Conservation (phyloP, 2,113 vertebrate species). For the Podocnemis expansa region DNA sequence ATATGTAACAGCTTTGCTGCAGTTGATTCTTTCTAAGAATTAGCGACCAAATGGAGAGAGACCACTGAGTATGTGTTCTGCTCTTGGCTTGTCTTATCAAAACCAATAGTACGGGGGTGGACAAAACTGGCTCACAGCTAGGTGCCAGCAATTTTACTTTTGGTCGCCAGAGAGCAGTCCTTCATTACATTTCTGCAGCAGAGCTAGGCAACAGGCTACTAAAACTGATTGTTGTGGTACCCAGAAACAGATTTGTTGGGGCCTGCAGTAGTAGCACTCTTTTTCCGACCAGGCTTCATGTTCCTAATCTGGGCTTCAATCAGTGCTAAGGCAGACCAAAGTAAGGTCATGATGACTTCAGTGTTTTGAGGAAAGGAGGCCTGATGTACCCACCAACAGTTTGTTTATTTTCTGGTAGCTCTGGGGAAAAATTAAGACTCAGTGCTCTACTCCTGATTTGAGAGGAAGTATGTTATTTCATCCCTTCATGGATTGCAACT, state of each 20-base stretch:
- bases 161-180: no score
- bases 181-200: no score
- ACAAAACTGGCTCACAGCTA: no score
- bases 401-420: background rate
- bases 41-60: background rate
- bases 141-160: no score
- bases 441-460: background rate
- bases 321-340: background rate
- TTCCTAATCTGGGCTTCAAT: background rate
- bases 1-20: background rate
- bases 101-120: background rate
- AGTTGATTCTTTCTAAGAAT: background rate
- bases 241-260: no score
- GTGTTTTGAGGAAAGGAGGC: background rate
- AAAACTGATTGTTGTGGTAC: no score
- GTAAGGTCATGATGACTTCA: slow-evolving; percentile 9
- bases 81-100: background rate
- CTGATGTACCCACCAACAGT: background rate
- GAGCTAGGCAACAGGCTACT: no score
- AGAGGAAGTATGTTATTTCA: background rate
- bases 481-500: background rate
- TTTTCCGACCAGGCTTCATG: background rate
- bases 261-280: background rate
- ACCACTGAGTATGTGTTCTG: background rate
- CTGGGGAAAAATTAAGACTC: background rate